Evolutionary conservation across 1,140 invertebrate genomes (phyloP).

Genomic region (Drosophila pseudoobscura): DNA sequence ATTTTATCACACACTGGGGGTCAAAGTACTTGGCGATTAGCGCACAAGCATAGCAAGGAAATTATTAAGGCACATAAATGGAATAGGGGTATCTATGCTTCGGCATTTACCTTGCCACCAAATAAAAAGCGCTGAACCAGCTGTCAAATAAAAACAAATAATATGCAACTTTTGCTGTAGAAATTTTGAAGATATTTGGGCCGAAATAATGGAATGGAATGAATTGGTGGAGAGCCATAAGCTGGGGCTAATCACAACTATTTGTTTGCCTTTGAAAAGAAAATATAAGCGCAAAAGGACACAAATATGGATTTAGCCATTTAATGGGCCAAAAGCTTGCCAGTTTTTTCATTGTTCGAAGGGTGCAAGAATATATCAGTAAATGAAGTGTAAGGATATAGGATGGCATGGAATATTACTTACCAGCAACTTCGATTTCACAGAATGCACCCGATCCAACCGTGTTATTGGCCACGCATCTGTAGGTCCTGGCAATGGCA

Average conservation of each 20-base stretch:
- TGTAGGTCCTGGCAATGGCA: slow-evolving; percentile 87
- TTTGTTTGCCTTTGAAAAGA: no score
- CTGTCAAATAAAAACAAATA: slow-evolving; percentile 58
- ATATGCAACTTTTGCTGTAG: slow-evolving; percentile 13
- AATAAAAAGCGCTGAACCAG: slow-evolving; percentile 67
- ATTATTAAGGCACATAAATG: neutral
- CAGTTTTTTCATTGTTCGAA: no score
- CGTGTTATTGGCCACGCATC: slow-evolving; percentile 92
- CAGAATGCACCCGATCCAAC: slow-evolving; percentile 90
- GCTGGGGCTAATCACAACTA: no score
- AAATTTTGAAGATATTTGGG: slow-evolving; percentile 15
- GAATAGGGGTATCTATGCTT: neutral
- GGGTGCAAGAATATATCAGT: no score
- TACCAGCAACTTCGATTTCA: slow-evolving; percentile 91
- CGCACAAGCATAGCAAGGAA: no score
- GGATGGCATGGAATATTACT: slow-evolving; percentile 1
- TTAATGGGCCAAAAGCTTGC: no score
- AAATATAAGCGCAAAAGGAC: no score
- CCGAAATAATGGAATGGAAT: neutral
- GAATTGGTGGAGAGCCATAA: no score
- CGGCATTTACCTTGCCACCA: slow-evolving; percentile 76
- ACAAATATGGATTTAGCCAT: no score
- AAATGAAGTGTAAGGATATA: no score
- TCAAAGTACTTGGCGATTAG: no score
- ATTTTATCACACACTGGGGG: no score